These are phyloP conservation scores for Torymus texanus DNA, from an alignment of 2,888 invertebrate genomes.

Conservation along the genomic window DNA sequence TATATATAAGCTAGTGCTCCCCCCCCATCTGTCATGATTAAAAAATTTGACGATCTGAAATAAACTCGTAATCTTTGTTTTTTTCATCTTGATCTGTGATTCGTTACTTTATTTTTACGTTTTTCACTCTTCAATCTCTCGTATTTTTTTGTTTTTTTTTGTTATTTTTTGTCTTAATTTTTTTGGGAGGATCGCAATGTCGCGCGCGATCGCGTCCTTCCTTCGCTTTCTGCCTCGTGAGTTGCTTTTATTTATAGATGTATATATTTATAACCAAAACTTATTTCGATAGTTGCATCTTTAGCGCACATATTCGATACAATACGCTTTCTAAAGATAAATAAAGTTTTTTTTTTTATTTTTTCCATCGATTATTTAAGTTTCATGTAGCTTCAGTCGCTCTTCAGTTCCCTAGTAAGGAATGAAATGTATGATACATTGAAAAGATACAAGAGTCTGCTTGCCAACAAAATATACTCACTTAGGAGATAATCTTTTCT, in stretches of 20 bases:
- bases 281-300: slow-evolving; percentile 44
- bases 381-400: slow-evolving; percentile 37
- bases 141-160: slow-evolving; percentile 8
- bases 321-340: slow-evolving; percentile 39
- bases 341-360: slow-evolving; percentile 20
- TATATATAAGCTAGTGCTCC: slow-evolving; percentile 20
- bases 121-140: slow-evolving; percentile 44
- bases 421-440: slow-evolving; percentile 30
- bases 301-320: slow-evolving; percentile 33
- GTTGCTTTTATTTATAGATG: slow-evolving; percentile 4
- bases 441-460: neutral
- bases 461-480: neutral
- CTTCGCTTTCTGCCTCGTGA: neutral
- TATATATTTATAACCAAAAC: slow-evolving; percentile 36
- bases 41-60: slow-evolving; percentile 31
- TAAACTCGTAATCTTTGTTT: slow-evolving; percentile 7
- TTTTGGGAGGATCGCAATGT: slow-evolving; percentile 28
- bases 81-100: slow-evolving; percentile 12
- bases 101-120: slow-evolving; percentile 19
- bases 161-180: no score
- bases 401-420: slow-evolving; percentile 20
- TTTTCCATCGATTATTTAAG: slow-evolving; percentile 14
- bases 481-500: no score
- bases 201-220: slow-evolving; percentile 27
- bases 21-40: slow-evolving; percentile 20